Conservation (phyloP, 2,888 invertebrate species). For the Lasius fuliginosus region DNA sequence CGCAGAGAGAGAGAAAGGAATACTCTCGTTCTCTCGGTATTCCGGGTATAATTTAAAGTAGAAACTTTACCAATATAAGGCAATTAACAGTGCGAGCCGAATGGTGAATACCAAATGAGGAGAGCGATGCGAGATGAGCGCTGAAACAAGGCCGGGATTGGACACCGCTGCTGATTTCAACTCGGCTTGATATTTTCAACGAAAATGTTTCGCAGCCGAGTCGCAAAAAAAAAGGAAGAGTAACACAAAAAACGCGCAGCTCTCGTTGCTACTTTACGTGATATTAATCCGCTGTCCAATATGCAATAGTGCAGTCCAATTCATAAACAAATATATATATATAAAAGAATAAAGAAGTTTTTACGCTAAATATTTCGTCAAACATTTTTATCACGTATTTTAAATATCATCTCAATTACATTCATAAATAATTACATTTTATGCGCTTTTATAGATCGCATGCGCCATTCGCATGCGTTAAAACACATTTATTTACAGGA, state of each 20-base stretch:
- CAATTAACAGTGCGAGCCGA: constrained; percentile 71
- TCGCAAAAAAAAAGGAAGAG: neutral
- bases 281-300: constrained; percentile 38
- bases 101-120: constrained; percentile 57
- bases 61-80: constrained; percentile 76
- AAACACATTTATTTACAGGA: neutral
- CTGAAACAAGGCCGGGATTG: constrained; percentile 35
- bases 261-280: constrained; percentile 19
- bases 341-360: neutral
- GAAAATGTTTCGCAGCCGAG: constrained; percentile 23
- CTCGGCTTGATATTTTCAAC: constrained; percentile 25
- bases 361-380: neutral
- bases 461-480: neutral
- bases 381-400: neutral
- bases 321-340: too few relatives aligned
- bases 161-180: constrained; percentile 30
- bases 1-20: constrained; percentile 33
- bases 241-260: neutral
- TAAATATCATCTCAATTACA: too few relatives aligned
- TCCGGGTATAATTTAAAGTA: constrained; percentile 60
- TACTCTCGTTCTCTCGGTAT: constrained; percentile 4
- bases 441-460: neutral
- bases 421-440: constrained; percentile 27
- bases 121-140: constrained; percentile 39
- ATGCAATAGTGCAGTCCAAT: constrained; percentile 1